These are phyloP conservation scores for Temnothorax ravouxi DNA, from an alignment of 2,888 invertebrate species.

Conservation along the genomic window DNA sequence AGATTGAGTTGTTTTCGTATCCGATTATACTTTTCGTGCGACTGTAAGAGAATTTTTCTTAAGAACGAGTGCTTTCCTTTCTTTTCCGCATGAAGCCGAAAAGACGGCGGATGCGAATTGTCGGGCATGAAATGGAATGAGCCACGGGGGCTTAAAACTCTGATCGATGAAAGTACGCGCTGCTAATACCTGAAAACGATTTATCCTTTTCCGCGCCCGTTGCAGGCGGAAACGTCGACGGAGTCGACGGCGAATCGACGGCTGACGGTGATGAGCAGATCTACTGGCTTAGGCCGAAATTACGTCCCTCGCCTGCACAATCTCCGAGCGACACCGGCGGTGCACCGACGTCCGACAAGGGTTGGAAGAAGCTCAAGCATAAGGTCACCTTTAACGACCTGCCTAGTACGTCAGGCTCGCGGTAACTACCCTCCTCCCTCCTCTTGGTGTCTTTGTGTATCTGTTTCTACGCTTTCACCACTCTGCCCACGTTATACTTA, in stretches of 20 bases:
- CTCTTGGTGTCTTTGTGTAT: conserved; percentile 86
- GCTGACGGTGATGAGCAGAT: conserved; percentile 90
- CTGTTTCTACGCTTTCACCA: conserved; percentile 73
- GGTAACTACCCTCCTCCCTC: conserved; percentile 88
- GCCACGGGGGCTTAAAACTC: not conserved
- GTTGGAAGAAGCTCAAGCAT: conserved; percentile 87
- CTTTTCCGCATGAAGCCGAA: not conserved
- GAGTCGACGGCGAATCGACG: conserved; percentile 84
- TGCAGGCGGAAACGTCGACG: conserved; percentile 84
- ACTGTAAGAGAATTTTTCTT: not conserved
- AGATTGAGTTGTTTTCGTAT: not conserved
- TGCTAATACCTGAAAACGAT: conserved; percentile 26
- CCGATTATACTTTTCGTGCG: not conserved
- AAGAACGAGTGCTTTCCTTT: not conserved
- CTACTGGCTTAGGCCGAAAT: conserved; percentile 91
- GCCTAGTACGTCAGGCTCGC: conserved; percentile 90
- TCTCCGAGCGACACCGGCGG: conserved; percentile 85
- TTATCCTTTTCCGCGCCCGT: conserved; percentile 24
- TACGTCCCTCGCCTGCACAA: conserved; percentile 88
- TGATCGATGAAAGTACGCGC: conserved; percentile 37
- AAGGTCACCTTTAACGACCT: conserved; percentile 93
- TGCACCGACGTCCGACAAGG: conserved; percentile 84
- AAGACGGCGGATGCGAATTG: not conserved
- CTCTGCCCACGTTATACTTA: conserved; percentile 14
- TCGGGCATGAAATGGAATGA: conserved; percentile 33